A percentile compares a stretch with the other conserved stretches of the same genome.
Conservation (phyloP, 2,113 vertebrate genomes). For the Meleagris gallopavo region DNA sequence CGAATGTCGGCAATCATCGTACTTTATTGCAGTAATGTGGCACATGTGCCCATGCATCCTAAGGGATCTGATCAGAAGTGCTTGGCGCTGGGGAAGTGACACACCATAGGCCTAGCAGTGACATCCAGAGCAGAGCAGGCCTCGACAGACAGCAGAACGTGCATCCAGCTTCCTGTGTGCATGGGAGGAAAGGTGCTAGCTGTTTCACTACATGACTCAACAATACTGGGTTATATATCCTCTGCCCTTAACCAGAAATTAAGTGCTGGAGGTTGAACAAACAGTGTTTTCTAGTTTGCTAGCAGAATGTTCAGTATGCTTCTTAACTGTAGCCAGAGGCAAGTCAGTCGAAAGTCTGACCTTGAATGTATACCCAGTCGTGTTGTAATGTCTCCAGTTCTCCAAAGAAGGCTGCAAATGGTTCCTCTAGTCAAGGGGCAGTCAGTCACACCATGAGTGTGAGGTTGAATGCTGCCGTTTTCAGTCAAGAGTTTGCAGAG, state of each 20-base stretch:
- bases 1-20: slow-evolving; percentile 26
- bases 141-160: not conserved
- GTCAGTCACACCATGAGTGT: not conserved
- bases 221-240: rapidly evolving
- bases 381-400: not conserved
- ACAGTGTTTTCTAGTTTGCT: slow-evolving; percentile 21
- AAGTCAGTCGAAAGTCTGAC: not conserved
- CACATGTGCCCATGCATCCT: slow-evolving; percentile 57
- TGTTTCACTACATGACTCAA: not conserved
- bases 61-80: slow-evolving; percentile 7
- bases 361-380: not conserved
- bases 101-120: not conserved
- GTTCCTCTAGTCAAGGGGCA: not conserved
- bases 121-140: not conserved
- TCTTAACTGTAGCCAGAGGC: slow-evolving; percentile 5
- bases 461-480: slow-evolving; percentile 24
- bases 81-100: not conserved
- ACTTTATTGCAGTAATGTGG: slow-evolving; percentile 53
- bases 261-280: not conserved
- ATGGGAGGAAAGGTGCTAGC: not conserved
- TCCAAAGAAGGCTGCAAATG: not conserved
- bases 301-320: not conserved
- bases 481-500: not conserved
- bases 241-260: not conserved
- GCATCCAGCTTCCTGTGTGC: not conserved